A percentile compares a stretch with the other conserved stretches of the same genome.
Evolutionary conservation across 2,797 vertebrate species (phyloP).

Genomic region (Peromyscus melanophrys): DNA sequence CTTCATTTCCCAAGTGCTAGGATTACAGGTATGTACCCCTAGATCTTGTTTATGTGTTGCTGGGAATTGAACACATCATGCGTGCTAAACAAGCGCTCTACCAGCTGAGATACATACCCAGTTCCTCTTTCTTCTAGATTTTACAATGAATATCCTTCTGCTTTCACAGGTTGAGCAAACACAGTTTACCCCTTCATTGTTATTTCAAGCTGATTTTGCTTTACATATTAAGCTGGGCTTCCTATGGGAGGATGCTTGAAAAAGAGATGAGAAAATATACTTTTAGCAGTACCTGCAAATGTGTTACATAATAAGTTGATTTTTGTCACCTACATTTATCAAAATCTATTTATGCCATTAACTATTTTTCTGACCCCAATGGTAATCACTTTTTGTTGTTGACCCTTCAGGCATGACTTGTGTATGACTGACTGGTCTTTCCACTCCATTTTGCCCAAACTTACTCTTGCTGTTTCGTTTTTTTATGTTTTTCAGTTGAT

Average conservation of each 20-base stretch:
- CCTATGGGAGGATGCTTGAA: neutral
- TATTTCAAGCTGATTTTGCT: conserved; percentile 6
- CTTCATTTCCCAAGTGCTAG: neutral
- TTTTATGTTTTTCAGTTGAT: neutral
- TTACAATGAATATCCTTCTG: neutral
- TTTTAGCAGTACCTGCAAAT: neutral
- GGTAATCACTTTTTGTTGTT: conserved; percentile 18
- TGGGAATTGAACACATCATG: neutral
- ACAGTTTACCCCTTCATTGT: neutral
- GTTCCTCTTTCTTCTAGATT: neutral
- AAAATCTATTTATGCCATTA: neutral
- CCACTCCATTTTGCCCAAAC: neutral
- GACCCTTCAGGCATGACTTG: neutral
- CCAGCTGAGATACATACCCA: neutral
- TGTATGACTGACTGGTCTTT: neutral
- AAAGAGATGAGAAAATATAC: neutral
- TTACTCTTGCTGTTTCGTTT: neutral
- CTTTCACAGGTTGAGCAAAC: neutral
- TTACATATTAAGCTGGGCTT: neutral
- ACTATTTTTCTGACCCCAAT: neutral
- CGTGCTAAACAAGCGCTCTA: neutral
- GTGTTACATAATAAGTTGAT: neutral
- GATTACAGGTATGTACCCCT: neutral
- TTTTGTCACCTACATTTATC: conserved; percentile 7
- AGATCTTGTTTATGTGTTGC: too few relatives aligned